phyloP scores from a whole-genome alignment of 2,888 invertebrate genomes.

The Rapana venosa region DNA sequence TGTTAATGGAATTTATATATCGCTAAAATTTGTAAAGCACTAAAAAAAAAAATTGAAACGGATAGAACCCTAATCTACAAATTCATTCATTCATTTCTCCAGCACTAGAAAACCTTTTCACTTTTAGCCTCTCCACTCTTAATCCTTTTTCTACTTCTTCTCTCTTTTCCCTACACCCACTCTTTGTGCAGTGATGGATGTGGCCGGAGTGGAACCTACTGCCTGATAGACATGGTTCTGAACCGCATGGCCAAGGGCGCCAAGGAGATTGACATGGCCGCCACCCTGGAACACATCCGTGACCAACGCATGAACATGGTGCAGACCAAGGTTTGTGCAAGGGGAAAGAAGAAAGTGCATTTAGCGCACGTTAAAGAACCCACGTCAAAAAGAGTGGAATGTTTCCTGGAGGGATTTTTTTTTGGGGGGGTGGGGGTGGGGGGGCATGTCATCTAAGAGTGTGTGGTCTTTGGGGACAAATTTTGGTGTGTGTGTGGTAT shows the following conservation, averaged over 20 bases:
- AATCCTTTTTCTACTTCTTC: no score
- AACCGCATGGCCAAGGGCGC: constrained; percentile 99
- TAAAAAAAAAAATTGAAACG: no score
- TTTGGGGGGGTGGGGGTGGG: no score
- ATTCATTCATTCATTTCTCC: no score
- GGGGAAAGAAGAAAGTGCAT: no score
- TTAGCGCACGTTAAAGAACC: background rate
- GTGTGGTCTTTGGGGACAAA: background rate
- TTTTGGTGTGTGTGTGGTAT: background rate
- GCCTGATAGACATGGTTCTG: constrained; percentile 96
- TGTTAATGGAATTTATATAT: no score
- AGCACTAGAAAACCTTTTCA: no score
- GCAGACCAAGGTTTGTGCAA: constrained; percentile 82
- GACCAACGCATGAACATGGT: constrained; percentile 97
- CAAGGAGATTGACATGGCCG: constrained; percentile 99
- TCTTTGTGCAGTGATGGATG: constrained; percentile 90
- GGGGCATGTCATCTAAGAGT: background rate
- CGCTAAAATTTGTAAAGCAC: no score
- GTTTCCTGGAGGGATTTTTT: background rate
- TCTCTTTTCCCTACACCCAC: background rate
- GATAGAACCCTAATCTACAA: no score
- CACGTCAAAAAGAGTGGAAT: background rate
- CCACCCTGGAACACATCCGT: constrained; percentile 97
- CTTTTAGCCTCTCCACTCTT: no score
- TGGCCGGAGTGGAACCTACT: constrained; percentile 98